Evolutionary conservation across 2,113 vertebrate species (phyloP).

Genomic region (Protobothrops mucrosquamatus): DNA sequence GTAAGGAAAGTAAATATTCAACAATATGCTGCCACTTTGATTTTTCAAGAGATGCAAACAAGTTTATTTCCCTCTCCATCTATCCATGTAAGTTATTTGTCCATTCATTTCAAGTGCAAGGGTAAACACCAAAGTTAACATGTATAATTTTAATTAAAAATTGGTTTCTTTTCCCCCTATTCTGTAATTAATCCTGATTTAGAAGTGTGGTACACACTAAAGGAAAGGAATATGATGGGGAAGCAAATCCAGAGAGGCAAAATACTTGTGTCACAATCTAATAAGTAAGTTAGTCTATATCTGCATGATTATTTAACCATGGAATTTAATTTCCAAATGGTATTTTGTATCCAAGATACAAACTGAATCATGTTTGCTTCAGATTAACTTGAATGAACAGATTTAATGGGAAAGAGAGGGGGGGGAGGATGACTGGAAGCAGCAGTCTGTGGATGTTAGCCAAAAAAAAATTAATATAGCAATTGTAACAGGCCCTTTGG

Average conservation of each 20-base stretch:
- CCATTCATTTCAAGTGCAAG: not conserved
- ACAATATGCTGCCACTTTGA: too few relatives aligned
- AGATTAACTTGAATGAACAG: constrained; percentile 6
- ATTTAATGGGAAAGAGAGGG: not conserved
- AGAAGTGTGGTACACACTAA: accelerated
- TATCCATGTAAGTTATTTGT: not conserved
- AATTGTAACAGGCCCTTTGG: not conserved
- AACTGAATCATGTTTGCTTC: not conserved
- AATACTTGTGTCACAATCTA: not conserved
- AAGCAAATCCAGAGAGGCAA: not conserved
- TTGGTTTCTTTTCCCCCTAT: not conserved
- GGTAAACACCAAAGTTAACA: not conserved
- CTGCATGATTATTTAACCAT: not conserved
- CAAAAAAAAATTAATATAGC: not conserved
- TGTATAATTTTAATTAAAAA: not conserved
- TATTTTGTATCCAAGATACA: not conserved
- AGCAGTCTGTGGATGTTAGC: not conserved
- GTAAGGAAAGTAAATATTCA: not conserved
- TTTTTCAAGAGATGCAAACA: not conserved
- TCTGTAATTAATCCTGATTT: not conserved
- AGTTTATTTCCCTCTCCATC: not conserved
- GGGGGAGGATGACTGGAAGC: not conserved
- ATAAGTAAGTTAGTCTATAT: not conserved
- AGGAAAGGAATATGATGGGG: not conserved
- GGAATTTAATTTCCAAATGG: constrained; percentile 23